Conservation (phyloP, 2,797 vertebrate species). For the Enteromius mattozi region DNA sequence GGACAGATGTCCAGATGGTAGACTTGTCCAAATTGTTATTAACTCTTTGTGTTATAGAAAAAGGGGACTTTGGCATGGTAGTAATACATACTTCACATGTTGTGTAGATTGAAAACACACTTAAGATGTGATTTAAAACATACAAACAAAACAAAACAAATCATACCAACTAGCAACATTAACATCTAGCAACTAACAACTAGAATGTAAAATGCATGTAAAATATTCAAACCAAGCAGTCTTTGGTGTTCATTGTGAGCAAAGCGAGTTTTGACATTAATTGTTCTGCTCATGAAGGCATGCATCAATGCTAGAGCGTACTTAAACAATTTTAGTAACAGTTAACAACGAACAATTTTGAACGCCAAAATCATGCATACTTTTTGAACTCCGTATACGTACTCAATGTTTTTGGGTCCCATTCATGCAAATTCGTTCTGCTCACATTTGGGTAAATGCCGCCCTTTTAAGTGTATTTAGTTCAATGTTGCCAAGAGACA, state of each 20-base stretch:
- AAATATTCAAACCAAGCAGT: background rate
- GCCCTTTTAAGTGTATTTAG: background rate
- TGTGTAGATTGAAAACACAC: background rate
- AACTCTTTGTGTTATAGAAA: background rate
- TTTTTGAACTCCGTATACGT: too few relatives aligned
- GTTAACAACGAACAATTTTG: background rate
- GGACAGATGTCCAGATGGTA: background rate
- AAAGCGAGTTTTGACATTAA: background rate
- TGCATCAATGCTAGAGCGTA: too few relatives aligned
- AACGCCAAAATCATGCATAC: background rate
- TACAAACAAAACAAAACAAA: too few relatives aligned
- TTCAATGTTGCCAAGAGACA: conserved; percentile 9
- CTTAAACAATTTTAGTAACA: background rate
- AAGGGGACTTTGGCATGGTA: background rate
- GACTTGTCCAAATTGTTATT: background rate
- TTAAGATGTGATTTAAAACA: background rate
- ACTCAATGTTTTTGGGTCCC: too few relatives aligned
- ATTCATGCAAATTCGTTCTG: background rate
- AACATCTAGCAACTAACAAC: background rate
- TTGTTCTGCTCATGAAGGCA: background rate
- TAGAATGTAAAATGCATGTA: background rate
- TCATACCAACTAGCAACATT: background rate
- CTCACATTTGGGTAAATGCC: background rate
- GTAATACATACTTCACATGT: background rate
- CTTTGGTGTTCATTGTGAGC: background rate